Base-by-base conservation (phyloP, 2,797 vertebrate genomes). In the Hylomyscus alleni region DNA sequence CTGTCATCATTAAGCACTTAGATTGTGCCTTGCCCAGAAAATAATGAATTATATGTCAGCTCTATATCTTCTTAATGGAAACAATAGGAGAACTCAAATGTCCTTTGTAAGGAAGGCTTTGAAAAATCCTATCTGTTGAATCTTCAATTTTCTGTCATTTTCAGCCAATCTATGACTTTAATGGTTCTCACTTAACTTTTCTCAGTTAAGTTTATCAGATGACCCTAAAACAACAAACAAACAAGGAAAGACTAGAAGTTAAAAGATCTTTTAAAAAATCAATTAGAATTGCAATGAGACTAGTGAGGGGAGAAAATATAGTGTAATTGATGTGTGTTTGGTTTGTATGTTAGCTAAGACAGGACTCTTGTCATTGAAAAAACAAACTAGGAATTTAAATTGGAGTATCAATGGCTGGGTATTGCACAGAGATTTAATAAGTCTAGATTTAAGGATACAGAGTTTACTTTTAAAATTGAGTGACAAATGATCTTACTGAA, bases 361-460 rank as follows among this genome's bases (percentile, higher is more conserved):
- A 58, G 19, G 52, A 65, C 90, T 72, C 31, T 26, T 67, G n/a
- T 50, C 15, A 77, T 7, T 65, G 34, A 86, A 54, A 86, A 96
- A 95, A 13, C 54, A 83, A 77, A 56, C 54, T 72, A 93, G 89
- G 24, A 86, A 86, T 77, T 97, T 86, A 92, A 90, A 52, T 72
- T 91, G 92, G n/a, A 69, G 65, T 58, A 17, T 69, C 73, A 82
- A 89, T 56, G 19, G 34, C n/a, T 90, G 10, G 5, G 24, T 67
- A 69, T 92, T 50, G 47, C 15, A 62, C 13, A 73, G 6, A 76
- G 26, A 67, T 34, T 83, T 26, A 92, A 88, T 88, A 77, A 65
- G 4, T 19, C 22, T 90, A 73, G 20, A 52, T 90, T 76, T 83
- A 89, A 89, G 44, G 26, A 90, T 19, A n/a, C n/a, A 1, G 2